A percentile compares a stretch with the other conserved stretches of the same genome.
These are phyloP conservation scores for Lumbricus terrestris DNA, from an alignment of 2,888 invertebrate genomes.

Conservation along the genomic window DNA sequence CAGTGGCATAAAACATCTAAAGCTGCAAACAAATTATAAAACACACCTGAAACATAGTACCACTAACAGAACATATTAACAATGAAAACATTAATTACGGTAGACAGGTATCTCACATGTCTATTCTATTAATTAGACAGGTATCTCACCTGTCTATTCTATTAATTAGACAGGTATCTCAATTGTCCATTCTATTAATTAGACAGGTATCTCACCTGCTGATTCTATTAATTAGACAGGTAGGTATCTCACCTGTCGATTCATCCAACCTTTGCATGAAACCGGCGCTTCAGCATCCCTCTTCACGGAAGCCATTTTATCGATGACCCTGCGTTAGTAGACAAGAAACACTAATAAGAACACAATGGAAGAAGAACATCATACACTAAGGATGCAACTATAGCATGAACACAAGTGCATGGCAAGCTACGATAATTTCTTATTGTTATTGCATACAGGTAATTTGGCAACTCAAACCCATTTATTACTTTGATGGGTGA, in stretches of 20 bases:
- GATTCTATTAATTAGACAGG: too few species aligned
- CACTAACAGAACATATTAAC: background rate
- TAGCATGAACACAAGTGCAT: too few species aligned
- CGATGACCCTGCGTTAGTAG: conserved; percentile 17
- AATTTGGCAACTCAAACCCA: too few species aligned
- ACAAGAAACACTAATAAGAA: background rate
- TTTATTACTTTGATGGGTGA: too few species aligned
- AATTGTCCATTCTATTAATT: conserved; percentile 34
- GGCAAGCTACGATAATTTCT: background rate
- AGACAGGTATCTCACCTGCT: too few species aligned
- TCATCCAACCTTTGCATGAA: conserved; percentile 82
- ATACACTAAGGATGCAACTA: too few species aligned
- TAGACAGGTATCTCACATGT: too few species aligned
- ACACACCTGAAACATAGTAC: background rate
- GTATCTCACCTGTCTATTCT: too few species aligned
- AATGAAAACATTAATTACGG: too few species aligned
- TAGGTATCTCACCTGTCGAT: conserved; percentile 67
- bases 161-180: too few species aligned
- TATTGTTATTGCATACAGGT: background rate
- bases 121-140: too few species aligned
- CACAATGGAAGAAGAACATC: background rate
- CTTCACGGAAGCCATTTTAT: conserved; percentile 74
- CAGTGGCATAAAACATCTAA: too few species aligned
- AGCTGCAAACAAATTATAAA: background rate
- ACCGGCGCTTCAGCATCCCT: conserved; percentile 81